These are phyloP conservation scores for Callaeas wilsoni DNA, from an alignment of 2,113 vertebrate genomes.

Conservation along the genomic window DNA sequence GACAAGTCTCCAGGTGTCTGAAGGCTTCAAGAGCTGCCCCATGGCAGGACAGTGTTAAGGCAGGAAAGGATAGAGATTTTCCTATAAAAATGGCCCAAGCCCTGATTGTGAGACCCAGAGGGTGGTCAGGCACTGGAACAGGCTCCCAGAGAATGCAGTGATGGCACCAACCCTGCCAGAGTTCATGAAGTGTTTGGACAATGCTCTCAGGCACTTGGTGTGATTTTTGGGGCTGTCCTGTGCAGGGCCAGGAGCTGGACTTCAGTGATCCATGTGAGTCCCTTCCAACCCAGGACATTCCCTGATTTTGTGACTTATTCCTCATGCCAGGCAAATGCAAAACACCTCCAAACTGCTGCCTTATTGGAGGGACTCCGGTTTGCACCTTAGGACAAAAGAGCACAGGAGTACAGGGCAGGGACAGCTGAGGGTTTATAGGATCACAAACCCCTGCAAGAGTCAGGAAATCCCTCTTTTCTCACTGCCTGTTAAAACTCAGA, in stretches of 20 bases:
- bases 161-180: neutral
- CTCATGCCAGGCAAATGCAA: neutral
- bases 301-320: neutral
- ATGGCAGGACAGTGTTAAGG: neutral
- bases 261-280: neutral
- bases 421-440: neutral
- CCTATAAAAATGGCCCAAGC: accelerated
- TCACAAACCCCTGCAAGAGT: neutral
- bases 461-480: neutral
- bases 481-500: neutral
- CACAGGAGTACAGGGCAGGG: neutral
- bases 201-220: accelerated
- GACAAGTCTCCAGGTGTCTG: neutral
- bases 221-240: neutral
- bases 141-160: neutral
- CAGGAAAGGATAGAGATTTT: neutral
- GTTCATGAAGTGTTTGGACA: neutral
- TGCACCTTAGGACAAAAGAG: neutral
- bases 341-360: neutral
- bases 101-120: neutral
- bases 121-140: neutral
- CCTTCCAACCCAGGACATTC: neutral
- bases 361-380: neutral
- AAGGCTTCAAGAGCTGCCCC: neutral
- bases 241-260: neutral